Evolutionary conservation across 2,888 invertebrate genomes (phyloP).

Genomic region (Xylocampa areola): DNA sequence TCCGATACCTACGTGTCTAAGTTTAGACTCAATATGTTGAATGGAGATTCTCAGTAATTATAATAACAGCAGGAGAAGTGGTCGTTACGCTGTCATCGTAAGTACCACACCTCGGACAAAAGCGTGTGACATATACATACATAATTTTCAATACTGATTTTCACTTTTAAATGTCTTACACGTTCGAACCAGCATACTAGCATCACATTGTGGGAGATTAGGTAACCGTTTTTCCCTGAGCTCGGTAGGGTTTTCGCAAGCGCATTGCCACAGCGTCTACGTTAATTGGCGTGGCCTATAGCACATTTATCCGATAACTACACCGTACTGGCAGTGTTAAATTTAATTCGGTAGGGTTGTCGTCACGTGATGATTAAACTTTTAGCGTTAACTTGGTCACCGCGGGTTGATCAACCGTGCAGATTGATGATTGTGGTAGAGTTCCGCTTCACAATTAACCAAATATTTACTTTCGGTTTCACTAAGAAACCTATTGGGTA

Average conservation of each 20-base stretch:
- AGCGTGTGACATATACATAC: conserved; percentile 51
- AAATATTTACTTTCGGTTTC: conserved; percentile 52
- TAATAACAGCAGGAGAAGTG: conserved; percentile 10
- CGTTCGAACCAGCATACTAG: conserved; percentile 47
- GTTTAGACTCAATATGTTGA: not conserved
- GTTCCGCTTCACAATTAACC: conserved; percentile 66
- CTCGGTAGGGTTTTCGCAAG: conserved; percentile 80
- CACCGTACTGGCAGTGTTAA: conserved; percentile 47
- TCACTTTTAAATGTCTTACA: conserved; percentile 55
- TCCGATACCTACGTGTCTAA: not conserved
- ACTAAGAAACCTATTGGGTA: conserved; percentile 32
- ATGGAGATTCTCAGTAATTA: conserved; percentile 5
- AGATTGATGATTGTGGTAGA: conserved; percentile 66
- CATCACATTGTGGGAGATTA: conserved; percentile 76
- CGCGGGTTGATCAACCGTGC: conserved; percentile 63
- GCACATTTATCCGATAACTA: conserved; percentile 58
- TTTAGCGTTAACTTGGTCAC: conserved; percentile 53
- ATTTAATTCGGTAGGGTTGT: conserved; percentile 68
- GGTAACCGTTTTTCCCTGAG: conserved; percentile 80
- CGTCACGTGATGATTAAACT: conserved; percentile 61
- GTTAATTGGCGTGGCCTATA: conserved; percentile 71
- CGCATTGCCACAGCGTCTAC: conserved; percentile 74
- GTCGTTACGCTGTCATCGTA: conserved; percentile 1
- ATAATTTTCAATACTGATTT: conserved; percentile 52
- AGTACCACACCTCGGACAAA: conserved; percentile 34